Base-by-base conservation (phyloP, 2,113 vertebrate species). In the Myrmecobius fasciatus region DNA sequence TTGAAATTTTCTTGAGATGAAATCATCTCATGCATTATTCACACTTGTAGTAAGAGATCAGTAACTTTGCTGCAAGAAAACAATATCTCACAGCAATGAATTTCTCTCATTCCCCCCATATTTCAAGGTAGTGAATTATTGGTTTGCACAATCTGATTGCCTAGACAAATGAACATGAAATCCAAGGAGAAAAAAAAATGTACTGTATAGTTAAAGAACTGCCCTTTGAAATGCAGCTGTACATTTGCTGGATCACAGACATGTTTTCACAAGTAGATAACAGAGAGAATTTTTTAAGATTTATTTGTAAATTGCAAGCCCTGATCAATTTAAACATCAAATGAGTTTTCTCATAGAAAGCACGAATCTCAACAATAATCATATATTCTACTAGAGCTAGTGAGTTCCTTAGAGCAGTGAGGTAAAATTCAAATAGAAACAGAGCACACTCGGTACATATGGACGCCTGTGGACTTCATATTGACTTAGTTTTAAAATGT, bases 11-110 rank as follows among this genome's bases (percentile, higher is more conserved):
- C 43, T 49, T 92, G 53, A 97, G 83, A 96, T 36, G 36, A 97
- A 97, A 95, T 93, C 25, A 89, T 8, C 52, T 95, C 92, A 95
- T 97, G 0, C 8, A 91, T 96, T 95, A 95, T 94, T 97, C 67
- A 94, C 47, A 51, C 2, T 92, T 94, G 20, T 20, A 91, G 3
- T 8, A 49, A 17, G 26, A 92, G 17, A 54, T 95, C 83, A 83
- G n/a, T 22, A 94, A 93, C 14, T 97, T 92, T 93, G 28, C n/a
- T 92, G 46, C 4, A 92, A 97, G 95, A 93, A 96, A 25, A 0
- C 28, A 83, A 0, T 89, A 60, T 89, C 95, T 95, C n/a, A 48
- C 47, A 46, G 43, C 17, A 91, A 31, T 46, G 0, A 96, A 25
- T 95, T 92, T 90, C 31, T 96, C 1, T 3, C 91, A 17, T 36